These are phyloP conservation scores for Tridacna crocea DNA, from an alignment of 2,888 invertebrate species.

Conservation along the genomic window DNA sequence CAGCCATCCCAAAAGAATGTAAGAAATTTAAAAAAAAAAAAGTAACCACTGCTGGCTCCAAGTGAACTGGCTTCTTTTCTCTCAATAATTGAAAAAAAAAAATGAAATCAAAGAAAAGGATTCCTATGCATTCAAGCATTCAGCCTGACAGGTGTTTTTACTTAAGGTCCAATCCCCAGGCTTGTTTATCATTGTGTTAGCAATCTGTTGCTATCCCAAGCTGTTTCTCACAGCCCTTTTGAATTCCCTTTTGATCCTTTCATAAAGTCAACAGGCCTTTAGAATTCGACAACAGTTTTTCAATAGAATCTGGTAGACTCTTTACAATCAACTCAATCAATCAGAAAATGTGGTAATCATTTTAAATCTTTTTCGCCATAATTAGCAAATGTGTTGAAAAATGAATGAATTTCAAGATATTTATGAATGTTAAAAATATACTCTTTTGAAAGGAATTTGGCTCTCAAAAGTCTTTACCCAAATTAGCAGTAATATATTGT, in stretches of 20 bases:
- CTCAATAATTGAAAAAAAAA: too few relatives aligned
- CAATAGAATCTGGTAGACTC: not conserved
- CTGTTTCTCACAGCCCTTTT: constrained; percentile 47
- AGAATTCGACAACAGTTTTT: not conserved
- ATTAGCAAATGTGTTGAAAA: too few relatives aligned
- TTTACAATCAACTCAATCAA: constrained; percentile 15
- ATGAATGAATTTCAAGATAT: too few relatives aligned
- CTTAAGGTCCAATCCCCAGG: constrained; percentile 35
- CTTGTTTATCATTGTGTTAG: constrained; percentile 44
- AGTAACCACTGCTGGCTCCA: too few relatives aligned
- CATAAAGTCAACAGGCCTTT: constrained; percentile 19
- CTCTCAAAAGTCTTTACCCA: too few relatives aligned
- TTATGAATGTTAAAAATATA: not conserved
- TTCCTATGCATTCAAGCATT: constrained; percentile 1
- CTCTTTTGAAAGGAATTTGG: too few relatives aligned
- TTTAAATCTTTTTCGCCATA: not conserved
- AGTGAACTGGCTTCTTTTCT: too few relatives aligned
- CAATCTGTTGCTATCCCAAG: constrained; percentile 58
- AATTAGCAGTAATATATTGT: too few relatives aligned
- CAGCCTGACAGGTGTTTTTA: constrained; percentile 28
- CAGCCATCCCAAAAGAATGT: too few relatives aligned
- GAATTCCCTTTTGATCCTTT: constrained; percentile 19
- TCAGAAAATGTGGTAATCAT: constrained; percentile 20
- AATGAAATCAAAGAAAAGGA: too few relatives aligned
- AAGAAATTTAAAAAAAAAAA: too few relatives aligned